Evolutionary conservation across 23 tunicate genomes (phyloP), one percentile per base, ranked within the genome.

Genomic region (Trididemnum miniatum): DNA sequence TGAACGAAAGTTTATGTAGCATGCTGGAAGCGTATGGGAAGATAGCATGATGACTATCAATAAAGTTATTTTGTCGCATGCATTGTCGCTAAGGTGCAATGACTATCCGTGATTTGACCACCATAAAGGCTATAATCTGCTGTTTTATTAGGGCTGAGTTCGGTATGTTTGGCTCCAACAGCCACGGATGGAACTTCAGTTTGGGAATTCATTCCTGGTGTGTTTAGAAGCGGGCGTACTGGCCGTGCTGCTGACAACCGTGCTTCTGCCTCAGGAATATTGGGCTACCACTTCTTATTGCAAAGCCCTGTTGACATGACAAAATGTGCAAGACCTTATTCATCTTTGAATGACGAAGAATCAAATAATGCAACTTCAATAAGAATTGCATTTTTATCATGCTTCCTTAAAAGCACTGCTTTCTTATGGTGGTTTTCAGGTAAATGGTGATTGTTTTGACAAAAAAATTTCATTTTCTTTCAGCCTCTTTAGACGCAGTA

Each of bases 391-490:
- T 86, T 62, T 62, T 22, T 3, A 12, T n/a, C 3, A 12, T 62
- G 67, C 26, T 20, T 20, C 26, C 5, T 62, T 22, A 18, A 81
- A 20, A 71, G 77, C 80, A 76, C 72, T 1, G 80, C 72, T 24
- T 84, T 79, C 49, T 36, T 86, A 0, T 91, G 97, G 97, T 80
- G 83, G 84, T 82, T 86, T 75, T 65, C 90, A 51, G 90, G 90
- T 86, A 44, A 44, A 44, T 15, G 15, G 15, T 15, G 9, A 15
- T 44, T 7, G 9, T 7, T 44, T 44, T 44, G 54, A 15, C 15
- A 44, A 44, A 62, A 5, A 62, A 4, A 2, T 78, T 60, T n/a
- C n/a, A n/a, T n/a, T n/a, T n/a, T n/a, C n/a, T n/a, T n/a, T n/a
- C n/a, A n/a, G n/a, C n/a, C n/a, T n/a, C n/a, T n/a, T n/a, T n/a